Percentiles rank a stretch among this genome's conserved stretches.
Conservation (phyloP, 2,797 vertebrate genomes). For the Myotis myotis region DNA sequence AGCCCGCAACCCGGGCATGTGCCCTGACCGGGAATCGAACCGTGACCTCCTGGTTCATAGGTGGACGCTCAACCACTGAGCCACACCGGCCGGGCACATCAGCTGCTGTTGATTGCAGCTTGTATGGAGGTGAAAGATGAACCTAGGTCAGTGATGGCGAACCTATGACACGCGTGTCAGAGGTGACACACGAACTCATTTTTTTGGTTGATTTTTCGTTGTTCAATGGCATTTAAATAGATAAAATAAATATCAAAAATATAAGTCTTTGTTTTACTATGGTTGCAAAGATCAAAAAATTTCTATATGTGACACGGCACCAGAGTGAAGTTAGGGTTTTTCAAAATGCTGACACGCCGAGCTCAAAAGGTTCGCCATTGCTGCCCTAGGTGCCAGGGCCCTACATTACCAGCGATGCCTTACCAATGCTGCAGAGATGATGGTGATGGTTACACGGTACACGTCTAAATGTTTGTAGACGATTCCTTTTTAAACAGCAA, state of each 20-base stretch:
- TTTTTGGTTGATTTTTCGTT: too few species aligned
- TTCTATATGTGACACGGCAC: too few species aligned
- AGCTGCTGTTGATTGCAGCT: background rate
- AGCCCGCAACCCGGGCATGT: background rate
- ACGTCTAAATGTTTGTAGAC: background rate
- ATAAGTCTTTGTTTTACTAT: too few species aligned
- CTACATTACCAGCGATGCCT: background rate
- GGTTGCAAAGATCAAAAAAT: too few species aligned
- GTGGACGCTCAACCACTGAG: background rate
- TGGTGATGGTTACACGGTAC: background rate
- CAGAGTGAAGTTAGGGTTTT: too few species aligned
- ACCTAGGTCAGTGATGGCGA: background rate
- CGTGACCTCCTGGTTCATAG: background rate
- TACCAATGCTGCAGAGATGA: background rate
- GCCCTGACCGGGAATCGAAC: background rate
- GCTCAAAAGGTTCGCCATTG: too few species aligned
- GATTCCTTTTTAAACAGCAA: slow-evolving; percentile 35
- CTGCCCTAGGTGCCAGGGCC: too few species aligned
- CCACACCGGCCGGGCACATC: background rate
- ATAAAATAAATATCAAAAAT: too few species aligned
- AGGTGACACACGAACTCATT: too few species aligned
- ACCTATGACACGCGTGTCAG: too few species aligned
- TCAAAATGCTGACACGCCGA: too few species aligned
- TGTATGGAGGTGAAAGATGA: background rate
- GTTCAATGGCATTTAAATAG: too few species aligned